Base-by-base conservation (phyloP, 2,113 vertebrate species). In the Proteles cristata region DNA sequence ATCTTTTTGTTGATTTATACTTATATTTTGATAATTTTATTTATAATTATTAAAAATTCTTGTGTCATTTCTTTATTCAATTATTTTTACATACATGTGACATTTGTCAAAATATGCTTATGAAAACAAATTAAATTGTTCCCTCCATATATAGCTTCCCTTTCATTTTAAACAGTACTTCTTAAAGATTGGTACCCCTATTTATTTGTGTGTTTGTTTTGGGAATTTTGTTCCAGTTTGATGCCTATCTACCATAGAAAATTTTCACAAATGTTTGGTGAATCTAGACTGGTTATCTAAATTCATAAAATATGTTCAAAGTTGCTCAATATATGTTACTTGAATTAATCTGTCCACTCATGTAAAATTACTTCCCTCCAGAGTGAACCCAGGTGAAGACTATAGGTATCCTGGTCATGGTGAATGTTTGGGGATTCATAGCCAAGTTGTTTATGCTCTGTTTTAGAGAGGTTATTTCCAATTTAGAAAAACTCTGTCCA, bases 371-470 rank as follows among this genome's bases (percentile, higher is more conserved):
- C 33, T 61, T 8, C 69, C 63, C 63, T 88, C 21, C 39, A 76
- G 25, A 90, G 33, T 43, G 74, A 87, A 83, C 35, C 58, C 25
- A 88, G 19, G 14, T 8, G 10, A 68, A 26, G 15, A 39, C 39
- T 5, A 50, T 0, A 61, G 26, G 23, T 28, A 19, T 31, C 12
- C 17, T 39, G 45, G 4, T 43, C 6, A 5, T 4, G 0, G 1
- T 11, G 25, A 84, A 8, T 43, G 66, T 82, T 82, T 82, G 39
- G 5, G 1, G 15, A 87, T 69, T 71, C 69, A 92, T 2, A 96
- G 11, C 12, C 65, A 80, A 68, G 2, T 35, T 79, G 35, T 58
- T n/a, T 65, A 31, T 63, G n/a, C 4, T 48, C 39, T 28, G 2
- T 73, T 68, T 5, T 2, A 33, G 4, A 94, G 7, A 68, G 0